A percentile compares a stretch with the other conserved stretches of the same genome.
Conservation (phyloP, 1,140 invertebrate genomes). For the Neodiprion pinetum region DNA sequence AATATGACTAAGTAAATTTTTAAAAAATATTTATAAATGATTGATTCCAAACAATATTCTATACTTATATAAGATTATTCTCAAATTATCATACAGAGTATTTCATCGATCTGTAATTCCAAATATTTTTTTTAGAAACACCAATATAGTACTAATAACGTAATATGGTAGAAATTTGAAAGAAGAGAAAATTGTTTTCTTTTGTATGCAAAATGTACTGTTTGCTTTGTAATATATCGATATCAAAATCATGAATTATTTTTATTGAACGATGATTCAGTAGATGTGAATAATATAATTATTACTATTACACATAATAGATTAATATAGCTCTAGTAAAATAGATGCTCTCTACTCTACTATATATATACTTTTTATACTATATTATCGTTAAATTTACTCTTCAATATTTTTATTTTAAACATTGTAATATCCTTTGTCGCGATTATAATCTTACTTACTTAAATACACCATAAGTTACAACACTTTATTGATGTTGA, state of each 20-base stretch:
- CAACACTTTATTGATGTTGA: neutral
- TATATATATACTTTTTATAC: too few relatives aligned
- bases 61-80: neutral
- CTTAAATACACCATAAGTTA: slow-evolving; percentile 1
- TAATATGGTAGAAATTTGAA: neutral
- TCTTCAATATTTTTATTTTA: neutral
- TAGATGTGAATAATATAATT: neutral
- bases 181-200: neutral
- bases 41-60: slow-evolving; percentile 1
- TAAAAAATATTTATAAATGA: slow-evolving; percentile 13
- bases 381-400: neutral
- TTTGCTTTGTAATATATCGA: slow-evolving; percentile 10
- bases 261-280: neutral
- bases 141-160: neutral
- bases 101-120: too few relatives aligned
- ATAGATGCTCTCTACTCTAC: neutral
- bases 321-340: neutral
- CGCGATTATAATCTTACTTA: neutral
- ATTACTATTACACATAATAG: neutral
- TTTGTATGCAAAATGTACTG: neutral
- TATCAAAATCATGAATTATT: slow-evolving; percentile 25
- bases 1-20: slow-evolving; percentile 20
- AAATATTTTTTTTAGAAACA: neutral
- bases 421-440: slow-evolving; percentile 1
- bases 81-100: neutral